Evolutionary conservation across 2,888 invertebrate species (phyloP), one percentile per base, ranked within the genome.

Genomic region (Diplolepis rosae): DNA sequence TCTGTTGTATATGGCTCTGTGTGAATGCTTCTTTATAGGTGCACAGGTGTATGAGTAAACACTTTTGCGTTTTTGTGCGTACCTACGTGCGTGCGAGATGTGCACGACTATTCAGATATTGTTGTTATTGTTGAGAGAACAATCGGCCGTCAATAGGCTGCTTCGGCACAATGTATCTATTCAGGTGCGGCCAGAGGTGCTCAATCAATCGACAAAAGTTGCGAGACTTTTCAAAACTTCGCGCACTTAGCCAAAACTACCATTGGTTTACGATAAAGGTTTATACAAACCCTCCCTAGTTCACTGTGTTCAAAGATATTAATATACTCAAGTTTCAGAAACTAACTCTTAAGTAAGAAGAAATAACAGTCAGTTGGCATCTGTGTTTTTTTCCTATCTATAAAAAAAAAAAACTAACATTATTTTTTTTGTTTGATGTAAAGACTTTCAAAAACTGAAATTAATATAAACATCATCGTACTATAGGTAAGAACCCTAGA

Each of bases 51-150:
- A 68, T 65, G 56, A 66, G 70, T 70, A 66, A 66, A 56, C 65
- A 77, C 74, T 68, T 72, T 70, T 71, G 73, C 71, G 69, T 68
- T 56, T 75, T 32, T 54, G 78, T 80, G 75, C 73, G 79, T 79
- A 82, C 80, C 83, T 80, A 80, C 79, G 77, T 78, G 76, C 76
- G 83, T 79, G 84, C 83, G 86, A 86, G 87, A 86, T 86, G 85
- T 84, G 84, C 85, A 81, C 82, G 82, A 87, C 87, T 85, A 87
- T 88, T 88, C 86, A 87, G 86, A 88, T 88, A 88, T 87, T 88
- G 87, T 87, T 87, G 87, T 88, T 88, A 88, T 88, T 88, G 87
- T 88, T 88, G 81, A 84, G 84, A 82, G 88, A 88, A 88, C 88
- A 88, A 88, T 88, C 86, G 87, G 81, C 86, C 87, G 85, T 88